Conservation (phyloP, 1,140 invertebrate species). For the Potamilus streckersoni region DNA sequence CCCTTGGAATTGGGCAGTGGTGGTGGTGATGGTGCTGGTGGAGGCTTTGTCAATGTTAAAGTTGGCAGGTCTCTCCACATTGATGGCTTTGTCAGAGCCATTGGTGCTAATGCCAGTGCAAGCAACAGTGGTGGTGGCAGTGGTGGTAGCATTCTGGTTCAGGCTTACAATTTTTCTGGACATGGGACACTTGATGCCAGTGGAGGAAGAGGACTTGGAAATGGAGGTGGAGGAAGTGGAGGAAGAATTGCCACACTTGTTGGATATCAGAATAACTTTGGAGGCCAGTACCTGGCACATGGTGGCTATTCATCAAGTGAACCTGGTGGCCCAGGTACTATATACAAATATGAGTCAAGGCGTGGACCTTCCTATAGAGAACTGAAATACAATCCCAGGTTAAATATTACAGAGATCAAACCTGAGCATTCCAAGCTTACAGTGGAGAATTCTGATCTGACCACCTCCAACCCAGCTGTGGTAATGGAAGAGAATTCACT, state of each 20-base stretch:
- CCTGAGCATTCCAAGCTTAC: conserved; percentile 52
- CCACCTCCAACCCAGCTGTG: conserved; percentile 46
- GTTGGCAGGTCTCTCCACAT: conserved; percentile 46
- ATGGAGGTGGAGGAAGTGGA: conserved; percentile 49
- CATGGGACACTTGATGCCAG: conserved; percentile 46
- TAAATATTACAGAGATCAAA: conserved; percentile 46
- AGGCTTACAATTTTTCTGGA: conserved; percentile 52
- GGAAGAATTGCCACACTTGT: conserved; percentile 55
- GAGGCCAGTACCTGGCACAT: conserved; percentile 43
- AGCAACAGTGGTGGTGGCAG: conserved; percentile 46
- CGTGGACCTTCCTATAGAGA: conserved; percentile 54
- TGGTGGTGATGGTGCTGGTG: conserved; percentile 49
- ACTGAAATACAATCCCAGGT: conserved; percentile 53
- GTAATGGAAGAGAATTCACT: conserved; percentile 54
- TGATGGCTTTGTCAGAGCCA: conserved; percentile 44
- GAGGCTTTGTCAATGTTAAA: conserved; percentile 47
- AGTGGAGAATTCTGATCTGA: conserved; percentile 45
- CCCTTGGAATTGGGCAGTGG: conserved; percentile 52
- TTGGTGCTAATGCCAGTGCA: conserved; percentile 29
- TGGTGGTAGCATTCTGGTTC: conserved; percentile 51
- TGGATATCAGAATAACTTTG: conserved; percentile 42
- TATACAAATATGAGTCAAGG: conserved; percentile 56
- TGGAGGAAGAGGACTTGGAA: conserved; percentile 44
- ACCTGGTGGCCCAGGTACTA: conserved; percentile 52
- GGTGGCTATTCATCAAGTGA: conserved; percentile 36